Conservation (phyloP, 2,113 vertebrate species). For the Dasypus novemcinctus region DNA sequence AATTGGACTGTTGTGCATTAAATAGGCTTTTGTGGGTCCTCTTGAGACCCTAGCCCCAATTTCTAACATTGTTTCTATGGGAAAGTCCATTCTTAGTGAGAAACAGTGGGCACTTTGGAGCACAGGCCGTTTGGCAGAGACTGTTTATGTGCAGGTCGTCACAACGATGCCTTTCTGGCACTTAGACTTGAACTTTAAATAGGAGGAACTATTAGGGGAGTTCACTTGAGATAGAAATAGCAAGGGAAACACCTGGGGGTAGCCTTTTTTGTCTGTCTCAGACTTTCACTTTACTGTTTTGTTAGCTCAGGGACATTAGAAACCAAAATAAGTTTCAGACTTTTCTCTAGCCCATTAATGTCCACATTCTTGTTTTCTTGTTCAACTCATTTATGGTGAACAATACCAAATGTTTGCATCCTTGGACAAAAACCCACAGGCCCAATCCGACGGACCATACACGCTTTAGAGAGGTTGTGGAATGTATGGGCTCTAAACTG, state of each 20-base stretch:
- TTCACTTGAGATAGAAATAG: constrained; percentile 27
- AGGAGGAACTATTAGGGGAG: constrained; percentile 19
- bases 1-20: not conserved
- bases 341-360: not conserved
- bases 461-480: not conserved
- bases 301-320: not conserved
- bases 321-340: not conserved
- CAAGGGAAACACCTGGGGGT: constrained; percentile 64
- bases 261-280: constrained; percentile 34
- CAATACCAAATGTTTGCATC: not conserved
- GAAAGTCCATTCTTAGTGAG: not conserved
- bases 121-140: not conserved
- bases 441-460: not conserved
- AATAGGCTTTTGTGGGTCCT: not conserved
- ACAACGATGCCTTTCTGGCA: not conserved
- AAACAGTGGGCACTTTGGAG: not conserved
- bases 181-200: not conserved
- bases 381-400: not conserved
- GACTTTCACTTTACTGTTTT: not conserved
- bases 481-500: not conserved
- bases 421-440: not conserved
- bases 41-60: not conserved
- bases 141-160: not conserved
- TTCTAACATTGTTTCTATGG: not conserved
- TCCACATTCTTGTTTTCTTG: not conserved